Evolutionary conservation across 1,140 invertebrate genomes (phyloP), one percentile per base, ranked within the genome.

Genomic region (Musca domestica): DNA sequence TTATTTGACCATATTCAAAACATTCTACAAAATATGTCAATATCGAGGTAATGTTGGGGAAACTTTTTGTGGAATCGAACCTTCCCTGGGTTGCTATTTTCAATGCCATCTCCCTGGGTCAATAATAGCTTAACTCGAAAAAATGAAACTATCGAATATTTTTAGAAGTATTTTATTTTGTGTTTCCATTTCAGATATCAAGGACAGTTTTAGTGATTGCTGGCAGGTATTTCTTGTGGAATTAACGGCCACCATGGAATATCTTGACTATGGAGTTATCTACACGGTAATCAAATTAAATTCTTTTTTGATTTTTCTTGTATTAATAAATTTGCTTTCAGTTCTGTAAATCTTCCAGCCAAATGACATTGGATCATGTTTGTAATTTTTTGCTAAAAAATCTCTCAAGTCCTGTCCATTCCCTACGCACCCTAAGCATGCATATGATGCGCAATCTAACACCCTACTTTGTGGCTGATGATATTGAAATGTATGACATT

Each of bases 1-100:
- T 30, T 84, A 87, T 73, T 72, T 74, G 23, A 80, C 82, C 67
- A 75, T 88, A 14, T 80, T 85, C 9, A 82, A 84, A 71, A 80
- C 78, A 19, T 72, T 87, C 83, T 87, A 83, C 83, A 63, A 67
- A 10, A 41, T 81, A 7, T 72, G 72, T 14, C 66, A 79, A 15
- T 69, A 41, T 19, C 67, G 65, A 65, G 67, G 67, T 69, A 61
- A 66, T 49, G 23, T 49, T n/a, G 19, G 10, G 15, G n/a, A n/a
- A n/a, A n/a, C n/a, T n/a, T n/a, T n/a, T n/a, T n/a, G n/a, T n/a
- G n/a, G n/a, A n/a, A n/a, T n/a, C n/a, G 27, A 9, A 12, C 34
- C 10, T 41, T 41, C n/a, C n/a, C n/a, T n/a, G n/a, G n/a, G n/a
- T n/a, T n/a, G n/a, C n/a, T n/a, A 41, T 7, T 41, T 41, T 5